Base-by-base conservation (phyloP, 2,113 vertebrate genomes). In the Actenoides hombroni region DNA sequence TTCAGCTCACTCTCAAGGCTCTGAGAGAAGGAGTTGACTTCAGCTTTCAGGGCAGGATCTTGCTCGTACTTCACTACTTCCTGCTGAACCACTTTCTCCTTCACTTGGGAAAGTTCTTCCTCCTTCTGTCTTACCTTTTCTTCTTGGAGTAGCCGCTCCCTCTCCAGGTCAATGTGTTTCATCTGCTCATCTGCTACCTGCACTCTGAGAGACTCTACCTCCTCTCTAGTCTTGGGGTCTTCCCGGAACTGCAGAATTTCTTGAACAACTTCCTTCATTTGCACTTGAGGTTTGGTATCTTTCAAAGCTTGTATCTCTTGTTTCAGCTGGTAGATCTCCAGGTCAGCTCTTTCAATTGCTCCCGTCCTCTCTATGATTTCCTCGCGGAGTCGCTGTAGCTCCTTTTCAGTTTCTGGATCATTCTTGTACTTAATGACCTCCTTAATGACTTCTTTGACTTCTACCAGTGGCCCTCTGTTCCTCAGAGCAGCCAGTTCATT, bases 401-500 rank as follows among this genome's bases (percentile, higher is more conserved):
- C 99, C 76, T 98, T 97, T 96, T 99, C 98, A 0, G 98, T 98
- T 96, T 99, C 98, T 1, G 99, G 99, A 93, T 99, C 99, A 0
- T 98, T 99, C 88, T 99, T 99, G 95, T 99, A 99, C 93, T 99
- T 99, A 86, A 99, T 99, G 53, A 99, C 99, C 92, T 99, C 99
- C 94, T 99, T 99, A 40, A 99, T 99, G 54, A 98, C 98, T 84
- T 99, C 99, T 90, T 99, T 99, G 71, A 99, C 93, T 93, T 99
- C 99, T 28, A 99, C 97, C 93, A 99, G 98, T 17, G 99, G 99
- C 7, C 99, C 99, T 95, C 99, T 98, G 95, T 98, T 98, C 86
- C 78, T 98, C 31, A 99, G 97, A 71, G 98, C 97, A 67, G 89
- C 95, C 90, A 99, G 42, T 92, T 99, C 99, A 0, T 98, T 98